Conservation (phyloP, 2,888 invertebrate genomes). For the Prostheceraeus crozeri region DNA sequence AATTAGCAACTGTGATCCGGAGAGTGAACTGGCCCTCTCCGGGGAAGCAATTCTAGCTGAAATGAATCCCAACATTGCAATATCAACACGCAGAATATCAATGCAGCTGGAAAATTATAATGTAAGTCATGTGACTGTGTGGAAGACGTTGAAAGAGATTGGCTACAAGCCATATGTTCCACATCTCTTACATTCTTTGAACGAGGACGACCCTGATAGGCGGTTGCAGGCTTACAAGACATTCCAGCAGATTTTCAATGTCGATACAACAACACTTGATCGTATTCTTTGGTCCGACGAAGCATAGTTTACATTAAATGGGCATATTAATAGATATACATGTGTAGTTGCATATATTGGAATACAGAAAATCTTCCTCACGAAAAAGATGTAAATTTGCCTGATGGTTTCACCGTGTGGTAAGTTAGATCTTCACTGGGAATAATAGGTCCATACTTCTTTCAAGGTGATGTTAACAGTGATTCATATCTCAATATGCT, state of each 20-base stretch:
- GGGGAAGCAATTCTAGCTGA: conserved; percentile 17
- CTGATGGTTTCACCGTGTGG: too few species aligned
- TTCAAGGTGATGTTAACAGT: neutral
- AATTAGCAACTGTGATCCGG: too few species aligned
- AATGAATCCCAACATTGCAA: neutral
- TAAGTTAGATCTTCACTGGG: too few species aligned
- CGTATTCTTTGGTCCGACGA: conserved; percentile 21
- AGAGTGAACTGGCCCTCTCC: too few species aligned
- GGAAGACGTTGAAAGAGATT: conserved; percentile 14
- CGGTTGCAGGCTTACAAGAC: conserved; percentile 5
- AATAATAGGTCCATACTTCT: conserved; percentile 17
- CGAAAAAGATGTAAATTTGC: conserved; percentile 7
- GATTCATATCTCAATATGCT: conserved; percentile 15
- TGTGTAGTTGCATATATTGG: too few species aligned
- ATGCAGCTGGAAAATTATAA: conserved; percentile 20
- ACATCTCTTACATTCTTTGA: conserved; percentile 15
- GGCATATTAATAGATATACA: neutral
- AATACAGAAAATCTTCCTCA: conserved; percentile 20
- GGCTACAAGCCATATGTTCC: conserved; percentile 22
- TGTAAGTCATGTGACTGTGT: conserved; percentile 21
- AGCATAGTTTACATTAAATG: conserved; percentile 21
- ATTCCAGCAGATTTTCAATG: conserved; percentile 21
- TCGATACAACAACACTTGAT: conserved; percentile 13
- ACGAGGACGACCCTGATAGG: conserved; percentile 8
- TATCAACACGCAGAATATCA: conserved; percentile 13